phyloP scores from a whole-genome alignment of 1,140 invertebrate genomes.

The Spodoptera litura region DNA sequence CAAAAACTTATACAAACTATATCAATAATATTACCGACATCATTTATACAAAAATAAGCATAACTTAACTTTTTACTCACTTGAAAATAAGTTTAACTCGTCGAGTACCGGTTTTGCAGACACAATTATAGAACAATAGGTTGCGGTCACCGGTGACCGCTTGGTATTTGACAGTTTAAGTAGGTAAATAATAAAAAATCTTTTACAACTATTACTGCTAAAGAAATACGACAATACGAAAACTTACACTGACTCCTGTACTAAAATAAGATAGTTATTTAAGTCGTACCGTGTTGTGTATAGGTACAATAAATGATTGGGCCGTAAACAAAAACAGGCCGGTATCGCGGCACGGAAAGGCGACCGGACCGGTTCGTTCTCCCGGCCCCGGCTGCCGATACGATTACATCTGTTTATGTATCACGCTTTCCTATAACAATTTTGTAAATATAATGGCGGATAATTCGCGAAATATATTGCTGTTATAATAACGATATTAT shows the following conservation, averaged over 20 bases:
- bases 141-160: no score
- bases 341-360: constrained; percentile 40
- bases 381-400: not conserved
- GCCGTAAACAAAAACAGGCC: constrained; percentile 75
- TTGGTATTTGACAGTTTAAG: no score
- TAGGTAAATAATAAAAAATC: no score
- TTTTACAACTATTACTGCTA: not conserved
- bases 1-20: no score
- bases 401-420: constrained; percentile 1
- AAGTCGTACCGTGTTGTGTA: constrained; percentile 59
- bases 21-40: no score
- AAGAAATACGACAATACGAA: not conserved
- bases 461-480: not conserved
- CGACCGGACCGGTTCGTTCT: constrained; percentile 60
- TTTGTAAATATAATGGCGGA: not conserved
- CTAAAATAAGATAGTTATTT: constrained; percentile 70
- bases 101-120: no score
- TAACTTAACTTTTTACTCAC: no score
- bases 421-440: constrained; percentile 16
- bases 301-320: constrained; percentile 74
- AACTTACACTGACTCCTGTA: constrained; percentile 50
- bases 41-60: no score
- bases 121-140: no score
- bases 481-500: no score
- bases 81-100: no score